A percentile compares a stretch with the other conserved stretches of the same genome.
Conservation (phyloP, 2,888 invertebrate species). For the Caenorhabditis doughertyi region DNA sequence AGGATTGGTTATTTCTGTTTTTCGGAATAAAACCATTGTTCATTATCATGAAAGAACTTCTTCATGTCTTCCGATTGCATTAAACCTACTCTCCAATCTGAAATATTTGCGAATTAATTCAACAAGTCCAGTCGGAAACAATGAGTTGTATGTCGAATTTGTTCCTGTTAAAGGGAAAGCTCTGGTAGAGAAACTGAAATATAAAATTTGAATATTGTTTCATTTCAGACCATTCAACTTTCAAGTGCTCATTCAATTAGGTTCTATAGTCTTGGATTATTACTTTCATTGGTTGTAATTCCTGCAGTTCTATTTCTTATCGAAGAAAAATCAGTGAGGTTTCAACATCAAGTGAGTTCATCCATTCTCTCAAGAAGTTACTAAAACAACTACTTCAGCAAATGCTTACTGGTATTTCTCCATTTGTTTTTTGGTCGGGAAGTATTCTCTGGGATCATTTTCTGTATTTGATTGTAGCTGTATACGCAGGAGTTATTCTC, state of each 20-base stretch:
- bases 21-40: background rate
- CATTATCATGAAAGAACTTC: conserved; percentile 8
- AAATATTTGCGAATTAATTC: conserved; percentile 25
- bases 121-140: conserved; percentile 23
- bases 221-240: background rate
- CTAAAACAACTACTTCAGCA: too few relatives aligned
- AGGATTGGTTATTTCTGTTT: conserved; percentile 23
- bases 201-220: background rate
- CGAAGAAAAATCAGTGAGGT: conserved; percentile 69
- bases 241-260: background rate
- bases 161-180: conserved; percentile 9
- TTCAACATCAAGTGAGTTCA: conserved; percentile 74
- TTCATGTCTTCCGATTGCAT: conserved; percentile 27
- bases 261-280: background rate
- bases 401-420: conserved; percentile 73
- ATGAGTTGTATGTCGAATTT: background rate
- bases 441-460: conserved; percentile 32
- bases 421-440: conserved; percentile 70
- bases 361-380: background rate
- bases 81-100: conserved; percentile 31
- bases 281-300: conserved; percentile 67
- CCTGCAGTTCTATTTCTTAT: conserved; percentile 70
- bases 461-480: conserved; percentile 15
- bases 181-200: background rate
- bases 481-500: background rate